Percentiles rank a stretch among this genome's conserved stretches.
phyloP scores from a whole-genome alignment of 2,113 vertebrate species.

The human (Homo sapiens) region GRCh38 chr11:130946001-130946500 shows the following conservation, averaged over 20 bases:
- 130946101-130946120: neutral
- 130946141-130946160: neutral
- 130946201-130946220: neutral
- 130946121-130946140: neutral
- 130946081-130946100: neutral
- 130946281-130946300: neutral
- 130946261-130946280: neutral
- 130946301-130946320: neutral
- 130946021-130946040: neutral
- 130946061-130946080: neutral
- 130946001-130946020: neutral
- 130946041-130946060: neutral
- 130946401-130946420: neutral
- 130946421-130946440: neutral
- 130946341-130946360: neutral
- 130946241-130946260: neutral
- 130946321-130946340: neutral
- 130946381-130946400: neutral
- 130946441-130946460: neutral
- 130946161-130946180: neutral
- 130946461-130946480: neutral
- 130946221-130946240: neutral
- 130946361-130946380: neutral
- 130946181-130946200: neutral
- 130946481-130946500: neutral